phyloP scores from a whole-genome alignment of 2,113 vertebrate species.

The Telmatochromis brachygnathus region DNA sequence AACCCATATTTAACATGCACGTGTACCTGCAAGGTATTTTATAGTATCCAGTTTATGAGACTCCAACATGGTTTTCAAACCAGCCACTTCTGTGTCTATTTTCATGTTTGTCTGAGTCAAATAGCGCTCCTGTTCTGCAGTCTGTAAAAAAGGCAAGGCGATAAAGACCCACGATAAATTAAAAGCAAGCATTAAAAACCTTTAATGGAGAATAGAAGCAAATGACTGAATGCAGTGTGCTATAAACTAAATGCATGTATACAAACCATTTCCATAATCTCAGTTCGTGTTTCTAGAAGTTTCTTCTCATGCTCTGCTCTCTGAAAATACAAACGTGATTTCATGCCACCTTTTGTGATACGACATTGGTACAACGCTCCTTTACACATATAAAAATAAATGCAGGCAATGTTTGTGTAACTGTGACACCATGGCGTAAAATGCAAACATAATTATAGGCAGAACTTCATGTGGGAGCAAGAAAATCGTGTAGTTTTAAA shows the following conservation, averaged over 20 bases:
- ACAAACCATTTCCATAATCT: slow-evolving; percentile 89
- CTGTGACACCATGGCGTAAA: background rate
- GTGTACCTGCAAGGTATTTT: slow-evolving; percentile 92
- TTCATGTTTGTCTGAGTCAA: slow-evolving; percentile 88
- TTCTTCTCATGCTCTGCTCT: slow-evolving; percentile 82
- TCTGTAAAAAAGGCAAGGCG: slow-evolving; percentile 55
- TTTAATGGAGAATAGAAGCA: fast-evolving
- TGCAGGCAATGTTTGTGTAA: background rate
- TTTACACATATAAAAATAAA: background rate
- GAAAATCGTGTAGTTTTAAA: background rate
- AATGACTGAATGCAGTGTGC: background rate
- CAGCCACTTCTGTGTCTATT: slow-evolving; percentile 93
- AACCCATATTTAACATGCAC: background rate
- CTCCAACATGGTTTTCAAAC: slow-evolving; percentile 93
- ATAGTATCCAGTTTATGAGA: slow-evolving; percentile 95
- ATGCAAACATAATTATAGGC: background rate
- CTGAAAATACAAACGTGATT: slow-evolving; percentile 55
- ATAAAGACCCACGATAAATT: background rate
- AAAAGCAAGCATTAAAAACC: background rate
- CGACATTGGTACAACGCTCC: background rate
- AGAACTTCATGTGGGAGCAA: background rate
- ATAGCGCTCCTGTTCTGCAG: slow-evolving; percentile 83
- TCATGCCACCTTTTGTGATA: background rate
- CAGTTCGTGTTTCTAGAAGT: slow-evolving; percentile 80
- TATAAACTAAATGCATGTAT: background rate